Base-by-base conservation (phyloP, 1,140 invertebrate genomes). In the Drosophila gunungcola region DNA sequence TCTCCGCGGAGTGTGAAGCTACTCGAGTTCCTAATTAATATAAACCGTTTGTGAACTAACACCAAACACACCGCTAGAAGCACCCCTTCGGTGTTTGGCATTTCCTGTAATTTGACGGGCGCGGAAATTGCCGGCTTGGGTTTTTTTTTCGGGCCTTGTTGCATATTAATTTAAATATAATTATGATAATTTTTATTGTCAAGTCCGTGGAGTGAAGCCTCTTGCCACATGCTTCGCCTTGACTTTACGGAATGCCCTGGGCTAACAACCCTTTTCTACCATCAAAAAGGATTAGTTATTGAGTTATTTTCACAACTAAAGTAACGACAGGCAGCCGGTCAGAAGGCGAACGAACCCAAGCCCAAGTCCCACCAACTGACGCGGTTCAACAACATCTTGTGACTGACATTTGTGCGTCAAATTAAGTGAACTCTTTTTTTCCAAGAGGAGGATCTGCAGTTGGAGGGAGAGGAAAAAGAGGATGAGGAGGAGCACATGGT, bases 91-190 rank as follows among this genome's bases (percentile, higher is more conserved):
- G 69, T 82, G 72, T 77, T 73, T 73, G 84, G 83, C 84, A 86
- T 83, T 86, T 86, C 84, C 83, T 88, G 83, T 88, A 86, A 86
- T 86, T 86, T 89, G 84, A 83, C 75, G 65, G 76, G 79, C 55
- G 73, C 61, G 75, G 65, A 86, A 86, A 86, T 86, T 86, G 67
- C 67, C 56, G 58, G 69, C 78, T 68, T 49, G 55, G 11, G 41
- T 49, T 41, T 51, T 34, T 39, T 45, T 43, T 48, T 76, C 41
- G 78, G 75, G 58, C 56, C 61, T 60, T 69, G 84, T 80, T 89
- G 84, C 84, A 89, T 89, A 89, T 89, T 89, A 89, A 89, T 89
- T 89, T 89, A 89, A 84, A 89, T 89, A 89, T 89, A 89, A 89
- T 89, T 89, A 89, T 89, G 84, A 84, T 89, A 78, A 89, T 89